Base-by-base conservation (phyloP, 2,113 vertebrate species). In the Gambusia holbrooki region DNA sequence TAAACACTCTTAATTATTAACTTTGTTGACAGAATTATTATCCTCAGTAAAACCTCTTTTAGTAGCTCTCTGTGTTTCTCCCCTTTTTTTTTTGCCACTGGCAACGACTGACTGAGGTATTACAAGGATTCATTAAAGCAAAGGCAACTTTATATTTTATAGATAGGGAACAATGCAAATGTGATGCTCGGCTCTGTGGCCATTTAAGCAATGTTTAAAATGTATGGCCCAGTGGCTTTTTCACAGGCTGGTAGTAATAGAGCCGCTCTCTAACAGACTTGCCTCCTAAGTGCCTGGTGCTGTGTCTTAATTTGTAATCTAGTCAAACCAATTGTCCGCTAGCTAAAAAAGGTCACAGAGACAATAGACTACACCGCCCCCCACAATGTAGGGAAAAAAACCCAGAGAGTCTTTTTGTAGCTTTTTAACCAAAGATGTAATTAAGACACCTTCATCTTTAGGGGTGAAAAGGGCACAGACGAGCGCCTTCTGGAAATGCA, bases 1-100 rank as follows among this genome's bases (percentile, higher is more conserved):
- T 90, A 90, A 86, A 88, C 86, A 84, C 62, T 84, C 83, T 94
- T 82, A 94, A 94, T 94, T 92, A 94, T 94, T 94, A 91, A 94
- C 85, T 92, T 92, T 90, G 86, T 87, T 85, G 75, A 87, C 90
- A 93, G 85, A 93, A 90, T 91, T 85, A 88, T 90, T 89, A 91
- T 90, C 73, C 54, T 42, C 45, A 42, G 76, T 78, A 86, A 90
- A 85, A 88, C 73, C 81, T 63, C 80, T 51, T 37, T 80, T 81
- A 29, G 76, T 35, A 25, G 73, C 29, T 80, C 83, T 92, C 76
- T 84, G 80, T 85, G 73, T 86, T 81, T 87, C 81, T 81, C 32
- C 35, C 33, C 0, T 37, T 84, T 90, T n/a, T n/a, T n/a, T 67
- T 82, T 58, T 76, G 89, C 89, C 86, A 86, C 68, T 76, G 88